phyloP scores from a whole-genome alignment of 2,113 vertebrate species.

The Dipodomys spectabilis region DNA sequence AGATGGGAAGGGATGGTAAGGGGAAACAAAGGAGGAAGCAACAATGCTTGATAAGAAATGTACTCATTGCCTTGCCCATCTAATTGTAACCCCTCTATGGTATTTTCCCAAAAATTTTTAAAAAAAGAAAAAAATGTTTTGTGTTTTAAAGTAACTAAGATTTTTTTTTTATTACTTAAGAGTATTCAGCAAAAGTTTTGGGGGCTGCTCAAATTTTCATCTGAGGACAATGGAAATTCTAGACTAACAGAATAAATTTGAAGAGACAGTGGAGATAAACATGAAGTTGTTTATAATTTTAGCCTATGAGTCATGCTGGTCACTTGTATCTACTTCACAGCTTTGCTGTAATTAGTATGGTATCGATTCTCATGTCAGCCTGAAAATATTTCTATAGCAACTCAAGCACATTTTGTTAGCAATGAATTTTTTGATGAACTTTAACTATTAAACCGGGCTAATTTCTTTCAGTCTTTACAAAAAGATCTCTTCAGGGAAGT shows the following conservation, averaged over 20 bases:
- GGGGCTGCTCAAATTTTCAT: constrained; percentile 35
- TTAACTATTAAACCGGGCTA: constrained; percentile 27
- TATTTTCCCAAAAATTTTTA: too few species aligned
- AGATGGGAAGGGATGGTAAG: too few species aligned
- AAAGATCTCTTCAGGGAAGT: background rate
- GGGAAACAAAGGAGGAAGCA: too few species aligned
- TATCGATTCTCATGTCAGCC: constrained; percentile 59
- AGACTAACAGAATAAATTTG: constrained; percentile 57
- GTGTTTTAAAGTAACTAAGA: constrained; percentile 41
- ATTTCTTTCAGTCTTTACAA: background rate
- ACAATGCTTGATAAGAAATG: too few species aligned
- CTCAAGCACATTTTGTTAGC: constrained; percentile 43
- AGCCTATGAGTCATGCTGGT: constrained; percentile 43
- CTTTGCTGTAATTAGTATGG: constrained; percentile 55
- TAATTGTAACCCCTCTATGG: too few species aligned
- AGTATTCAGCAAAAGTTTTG: constrained; percentile 47
- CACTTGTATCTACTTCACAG: constrained; percentile 53
- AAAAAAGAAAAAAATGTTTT: constrained; percentile 50
- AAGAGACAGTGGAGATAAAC: constrained; percentile 65
- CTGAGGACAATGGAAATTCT: constrained; percentile 50
- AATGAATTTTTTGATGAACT: constrained; percentile 54
- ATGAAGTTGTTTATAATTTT: constrained; percentile 69
- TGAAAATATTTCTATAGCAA: constrained; percentile 67
- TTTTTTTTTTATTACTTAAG: constrained; percentile 18
- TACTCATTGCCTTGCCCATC: too few species aligned